A percentile compares a stretch with the other conserved stretches of the same genome.
phyloP scores from a whole-genome alignment of 2,113 vertebrate genomes.

The Triplophysa dalaica region DNA sequence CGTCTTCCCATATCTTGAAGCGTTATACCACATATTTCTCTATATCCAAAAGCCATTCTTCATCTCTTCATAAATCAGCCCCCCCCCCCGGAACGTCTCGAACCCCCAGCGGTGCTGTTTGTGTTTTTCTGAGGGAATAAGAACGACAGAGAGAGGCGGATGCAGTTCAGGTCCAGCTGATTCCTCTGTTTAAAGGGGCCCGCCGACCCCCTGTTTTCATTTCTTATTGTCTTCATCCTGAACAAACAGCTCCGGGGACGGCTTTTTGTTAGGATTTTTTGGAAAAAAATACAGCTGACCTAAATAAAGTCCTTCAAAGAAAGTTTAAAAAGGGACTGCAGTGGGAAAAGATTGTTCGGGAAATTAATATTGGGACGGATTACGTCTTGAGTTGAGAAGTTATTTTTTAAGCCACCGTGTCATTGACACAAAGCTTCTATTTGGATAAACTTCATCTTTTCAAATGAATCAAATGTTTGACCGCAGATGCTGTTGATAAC shows the following conservation, averaged over 20 bases:
- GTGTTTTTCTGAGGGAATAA: conserved; percentile 64
- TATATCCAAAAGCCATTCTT: conserved; percentile 16
- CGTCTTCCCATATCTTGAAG: conserved; percentile 4
- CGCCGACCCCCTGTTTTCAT: conserved; percentile 59
- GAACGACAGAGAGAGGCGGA: conserved; percentile 62
- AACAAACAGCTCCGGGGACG: conserved; percentile 71
- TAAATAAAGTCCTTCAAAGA: conserved; percentile 72
- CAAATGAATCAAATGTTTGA: too few relatives aligned
- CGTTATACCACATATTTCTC: conserved; percentile 1
- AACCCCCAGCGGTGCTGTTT: conserved; percentile 43
- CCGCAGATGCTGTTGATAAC: too few relatives aligned
- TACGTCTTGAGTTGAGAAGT: not conserved
- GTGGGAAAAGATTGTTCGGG: conserved; percentile 35
- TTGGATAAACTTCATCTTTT: too few relatives aligned
- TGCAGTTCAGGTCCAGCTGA: conserved; percentile 65
- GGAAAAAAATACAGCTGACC: conserved; percentile 60
- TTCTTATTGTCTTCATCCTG: conserved; percentile 74
- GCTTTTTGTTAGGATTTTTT: conserved; percentile 66
- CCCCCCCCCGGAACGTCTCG: not conserved
- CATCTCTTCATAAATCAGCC: conserved; percentile 36
- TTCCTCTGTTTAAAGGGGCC: conserved; percentile 58
- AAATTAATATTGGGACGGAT: not conserved
- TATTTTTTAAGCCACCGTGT: not conserved
- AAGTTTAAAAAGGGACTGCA: conserved; percentile 58
- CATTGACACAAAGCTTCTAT: not conserved